Evolutionary conservation across 2,113 vertebrate genomes (phyloP), one percentile per base, ranked within the genome.

Genomic region (Mobula birostris): DNA sequence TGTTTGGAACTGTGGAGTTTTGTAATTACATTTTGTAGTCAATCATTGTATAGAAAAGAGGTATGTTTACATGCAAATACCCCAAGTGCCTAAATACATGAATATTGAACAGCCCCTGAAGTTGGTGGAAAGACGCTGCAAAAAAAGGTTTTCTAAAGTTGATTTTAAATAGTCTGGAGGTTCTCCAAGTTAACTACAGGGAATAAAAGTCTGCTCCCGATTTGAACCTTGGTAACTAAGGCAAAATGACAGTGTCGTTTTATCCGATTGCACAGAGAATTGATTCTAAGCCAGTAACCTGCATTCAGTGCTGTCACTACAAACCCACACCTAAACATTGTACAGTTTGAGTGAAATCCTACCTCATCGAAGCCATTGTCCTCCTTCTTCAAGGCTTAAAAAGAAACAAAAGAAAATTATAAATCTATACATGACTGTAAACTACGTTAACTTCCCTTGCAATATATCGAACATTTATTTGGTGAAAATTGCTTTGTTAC

Each of bases 351-450:
- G 70, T 11, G 32, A 27, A 58, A 80, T 36, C 96, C 95, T 97
- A 99, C 98, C 98, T 99, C 98, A 95, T 99, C 98, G 96, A 99
- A 98, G 96, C 96, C 95, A 95, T 96, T 98, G 95, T 99, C 98
- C 24, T 99, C 98, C 96, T 99, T 99, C 97, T 98, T 99, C 97
- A 99, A 97, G 95, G 98, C 98, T 99, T 96, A 96, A 94, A 96
- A 96, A 97, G 97, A 95, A 95, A 95, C 94, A 95, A 95, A 96
- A 95, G 94, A 27, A 83, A 48, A 85, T 0, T 95, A 95, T 36
- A 79, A 66, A 78, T 27, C 17, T 32, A 76, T 0, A n/a, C n/a
- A 32, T 66, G 32, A n/a, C 17, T 32, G 85, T 32, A n/a, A 68
- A 63, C 77, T 14, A 36, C 32, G 11, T 79, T 61, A 29, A 87